Conservation (phyloP, 2,888 invertebrate species). For the Heliconius cydno region DNA sequence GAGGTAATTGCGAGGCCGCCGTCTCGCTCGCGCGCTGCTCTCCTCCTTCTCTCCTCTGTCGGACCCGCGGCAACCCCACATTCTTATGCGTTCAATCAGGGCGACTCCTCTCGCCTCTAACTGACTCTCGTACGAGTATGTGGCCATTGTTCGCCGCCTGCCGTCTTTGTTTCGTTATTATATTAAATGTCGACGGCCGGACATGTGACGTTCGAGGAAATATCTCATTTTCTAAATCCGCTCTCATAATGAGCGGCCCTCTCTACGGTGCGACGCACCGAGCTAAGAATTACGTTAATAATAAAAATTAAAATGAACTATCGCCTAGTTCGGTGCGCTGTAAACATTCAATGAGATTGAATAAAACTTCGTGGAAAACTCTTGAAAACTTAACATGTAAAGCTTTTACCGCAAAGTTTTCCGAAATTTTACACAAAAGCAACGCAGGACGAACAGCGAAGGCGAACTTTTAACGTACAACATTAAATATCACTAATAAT, state of each 20-base stretch:
- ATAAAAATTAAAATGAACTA: slow-evolving; percentile 8
- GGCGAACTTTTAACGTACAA: slow-evolving; percentile 1
- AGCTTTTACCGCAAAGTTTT: slow-evolving; percentile 19
- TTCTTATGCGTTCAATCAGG: slow-evolving; percentile 82
- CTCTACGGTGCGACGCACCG: background rate
- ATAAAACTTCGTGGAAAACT: slow-evolving; percentile 13
- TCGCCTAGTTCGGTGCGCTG: background rate
- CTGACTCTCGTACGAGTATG: slow-evolving; percentile 1
- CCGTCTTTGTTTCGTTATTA: slow-evolving; percentile 70
- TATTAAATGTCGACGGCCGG: slow-evolving; percentile 61
- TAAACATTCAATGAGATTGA: slow-evolving; percentile 7
- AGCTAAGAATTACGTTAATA: background rate
- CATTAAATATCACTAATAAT: slow-evolving; percentile 12
- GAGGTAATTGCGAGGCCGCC: slow-evolving; percentile 78
- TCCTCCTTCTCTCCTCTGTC: slow-evolving; percentile 53
- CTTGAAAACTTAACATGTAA: background rate
- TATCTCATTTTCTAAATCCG: slow-evolving; percentile 46
- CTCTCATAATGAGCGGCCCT: slow-evolving; percentile 29
- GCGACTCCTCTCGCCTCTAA: slow-evolving; percentile 63
- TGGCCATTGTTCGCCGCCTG: slow-evolving; percentile 65
- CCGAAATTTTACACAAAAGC: slow-evolving; percentile 18
- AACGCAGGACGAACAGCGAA: background rate
- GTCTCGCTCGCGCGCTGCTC: slow-evolving; percentile 59
- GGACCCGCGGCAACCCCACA: slow-evolving; percentile 65
- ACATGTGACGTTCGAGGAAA: slow-evolving; percentile 46